Evolutionary conservation across 1,140 invertebrate genomes (phyloP), one percentile per base, ranked within the genome.

Genomic region (Carposina sasakii): DNA sequence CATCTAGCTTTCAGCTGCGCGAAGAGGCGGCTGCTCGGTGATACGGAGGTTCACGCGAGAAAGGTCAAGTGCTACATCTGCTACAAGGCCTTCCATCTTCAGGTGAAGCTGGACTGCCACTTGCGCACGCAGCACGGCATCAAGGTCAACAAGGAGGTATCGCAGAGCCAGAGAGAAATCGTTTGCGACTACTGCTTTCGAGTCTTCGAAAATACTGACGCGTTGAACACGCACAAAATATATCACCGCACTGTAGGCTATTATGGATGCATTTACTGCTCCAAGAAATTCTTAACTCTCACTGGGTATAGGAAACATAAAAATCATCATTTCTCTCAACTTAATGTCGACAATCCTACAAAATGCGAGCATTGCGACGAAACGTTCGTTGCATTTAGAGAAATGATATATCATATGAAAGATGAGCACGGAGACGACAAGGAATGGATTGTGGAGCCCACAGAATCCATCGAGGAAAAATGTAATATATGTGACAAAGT

Each of bases 51-150:
- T 3, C 71, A 79, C 51, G 71, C 81, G 0, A 79, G 63, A 49
- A 83, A 72, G 48, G 57, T 86, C 5, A 85, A 85, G 48, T 86
- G 83, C 56, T 55, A 76, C 33, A 46, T 78, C 9, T 85, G 85
- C 52, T 85, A 84, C 60, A 86, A 86, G 62, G 69, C 82, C 8
- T 86, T 85, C 63, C 77, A 84, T 44, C 44, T 86, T 16, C 71
- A 77, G 61, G 76, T 86, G n/a, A 86, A 86, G 52, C 57, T 86
- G 33, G 77, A 84, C 42, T 86, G 85, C 39, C 85, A 86, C 50
- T 43, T 85, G 49, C 67, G 76, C 16, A 82, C 77, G 3, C 68
- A 77, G 45, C 83, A 86, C 55, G 70, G 58, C 10, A 69, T 78
- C 3, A 62, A 53, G 44, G 68, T 72, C 2, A 63, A 57, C 23